Evolutionary conservation across 1,140 invertebrate genomes (phyloP).

Genomic region (Littorina saxatilis): DNA sequence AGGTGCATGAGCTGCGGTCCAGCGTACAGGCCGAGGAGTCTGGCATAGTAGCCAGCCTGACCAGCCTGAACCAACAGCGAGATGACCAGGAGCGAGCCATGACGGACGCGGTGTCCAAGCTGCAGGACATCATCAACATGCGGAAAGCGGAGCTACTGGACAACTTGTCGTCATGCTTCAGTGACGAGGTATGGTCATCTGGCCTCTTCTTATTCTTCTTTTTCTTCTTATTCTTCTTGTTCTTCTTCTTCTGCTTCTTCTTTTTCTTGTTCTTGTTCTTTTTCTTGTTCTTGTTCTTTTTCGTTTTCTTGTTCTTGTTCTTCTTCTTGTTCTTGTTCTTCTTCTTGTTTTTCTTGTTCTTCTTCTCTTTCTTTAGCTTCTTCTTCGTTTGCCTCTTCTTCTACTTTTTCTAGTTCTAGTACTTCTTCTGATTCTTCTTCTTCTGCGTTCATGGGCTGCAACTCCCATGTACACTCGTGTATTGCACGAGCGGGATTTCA

Average conservation of each 20-base stretch:
- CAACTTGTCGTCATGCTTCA: not conserved
- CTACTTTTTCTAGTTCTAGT: too few relatives aligned
- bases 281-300: not conserved
- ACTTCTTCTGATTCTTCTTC: too few relatives aligned
- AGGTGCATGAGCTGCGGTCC: conserved; percentile 10
- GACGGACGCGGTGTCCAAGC: conserved; percentile 19
- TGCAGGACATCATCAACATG: conserved; percentile 23
- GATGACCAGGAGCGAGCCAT: conserved; percentile 26
- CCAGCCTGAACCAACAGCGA: not conserved
- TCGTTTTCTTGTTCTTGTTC: too few relatives aligned
- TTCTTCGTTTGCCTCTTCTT: too few relatives aligned
- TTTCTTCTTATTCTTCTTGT: too few relatives aligned
- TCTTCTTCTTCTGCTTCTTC: too few relatives aligned
- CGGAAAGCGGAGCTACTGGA: conserved; percentile 33
- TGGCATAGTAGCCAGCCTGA: conserved; percentile 5
- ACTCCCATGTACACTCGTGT: too few relatives aligned
- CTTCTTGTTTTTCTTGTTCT: too few relatives aligned
- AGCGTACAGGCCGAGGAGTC: conserved; percentile 23
- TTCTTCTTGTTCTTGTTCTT: not conserved
- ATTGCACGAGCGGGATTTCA: too few relatives aligned
- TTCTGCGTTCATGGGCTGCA: too few relatives aligned
- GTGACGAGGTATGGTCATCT: conserved; percentile 32
- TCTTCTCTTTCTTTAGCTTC: too few relatives aligned
- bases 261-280: not conserved
- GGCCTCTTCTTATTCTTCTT: too few relatives aligned